These are phyloP conservation scores for Hydractinia echinata DNA, from an alignment of 30 jellyfish, hydroid and myxozoan species.

Conservation along the genomic window DNA sequence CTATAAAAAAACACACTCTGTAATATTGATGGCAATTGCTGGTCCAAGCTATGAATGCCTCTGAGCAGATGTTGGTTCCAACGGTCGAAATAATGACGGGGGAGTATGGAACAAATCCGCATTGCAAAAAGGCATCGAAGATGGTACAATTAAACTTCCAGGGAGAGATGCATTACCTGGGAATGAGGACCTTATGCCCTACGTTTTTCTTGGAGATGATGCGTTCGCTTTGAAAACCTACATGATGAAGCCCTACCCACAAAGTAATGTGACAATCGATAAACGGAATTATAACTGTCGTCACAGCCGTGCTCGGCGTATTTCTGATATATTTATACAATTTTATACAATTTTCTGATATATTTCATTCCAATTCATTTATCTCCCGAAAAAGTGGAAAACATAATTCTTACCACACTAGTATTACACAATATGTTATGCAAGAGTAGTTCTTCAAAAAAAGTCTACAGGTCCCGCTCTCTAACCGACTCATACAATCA, in stretches of 20 bases:
- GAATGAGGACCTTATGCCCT: constrained; percentile 6
- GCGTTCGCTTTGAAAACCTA: constrained; percentile 55
- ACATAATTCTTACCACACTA: constrained; percentile 12
- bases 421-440: constrained; percentile 36
- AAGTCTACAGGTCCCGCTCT: constrained; percentile 44
- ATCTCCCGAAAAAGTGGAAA: constrained; percentile 15
- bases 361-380: background rate
- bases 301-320: background rate
- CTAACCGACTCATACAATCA: constrained; percentile 8
- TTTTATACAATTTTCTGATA: too few species aligned
- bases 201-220: constrained; percentile 61
- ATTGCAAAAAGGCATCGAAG: constrained; percentile 3
- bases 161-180: background rate
- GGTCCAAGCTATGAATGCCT: too few species aligned
- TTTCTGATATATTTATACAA: background rate
- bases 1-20: too few species aligned
- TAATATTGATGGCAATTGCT: too few species aligned
- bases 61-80: background rate
- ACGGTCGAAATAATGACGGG: constrained; percentile 5
- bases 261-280: constrained; percentile 43
- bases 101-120: constrained; percentile 3
- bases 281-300: too few species aligned
- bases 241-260: constrained; percentile 55
- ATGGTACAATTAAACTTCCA: background rate
- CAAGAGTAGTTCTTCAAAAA: constrained; percentile 21